Percentiles rank a stretch among this genome's conserved stretches.
phyloP scores from a whole-genome alignment of 2,113 vertebrate species.

The Dissostichus mawsoni region DNA sequence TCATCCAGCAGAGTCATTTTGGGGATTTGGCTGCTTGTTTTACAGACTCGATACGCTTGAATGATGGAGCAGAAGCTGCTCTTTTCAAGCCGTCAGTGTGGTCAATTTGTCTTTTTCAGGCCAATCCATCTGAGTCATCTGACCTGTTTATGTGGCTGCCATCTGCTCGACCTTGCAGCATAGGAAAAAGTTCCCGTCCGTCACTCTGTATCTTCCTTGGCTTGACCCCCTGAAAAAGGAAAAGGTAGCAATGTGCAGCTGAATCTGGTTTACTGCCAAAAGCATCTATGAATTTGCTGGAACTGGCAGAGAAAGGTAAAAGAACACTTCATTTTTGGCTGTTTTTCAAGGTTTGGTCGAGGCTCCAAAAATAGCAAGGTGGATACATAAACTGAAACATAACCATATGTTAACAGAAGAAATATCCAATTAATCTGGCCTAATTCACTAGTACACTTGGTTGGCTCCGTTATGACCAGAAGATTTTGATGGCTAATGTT shows the following conservation, averaged over 20 bases:
- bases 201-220: slow-evolving; percentile 8
- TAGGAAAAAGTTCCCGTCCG: slow-evolving; percentile 14
- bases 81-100: background rate
- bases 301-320: slow-evolving; percentile 7
- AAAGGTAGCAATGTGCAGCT: slow-evolving; percentile 40
- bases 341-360: background rate
- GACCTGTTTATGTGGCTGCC: slow-evolving; percentile 58
- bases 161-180: slow-evolving; percentile 61
- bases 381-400: too few species aligned
- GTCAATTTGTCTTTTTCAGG: slow-evolving; percentile 31
- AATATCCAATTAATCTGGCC: too few species aligned
- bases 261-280: slow-evolving; percentile 23
- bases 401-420: too few species aligned
- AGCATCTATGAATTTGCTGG: slow-evolving; percentile 12
- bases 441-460: too few species aligned
- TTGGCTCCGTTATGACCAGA: too few species aligned
- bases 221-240: slow-evolving; percentile 26
- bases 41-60: slow-evolving; percentile 22
- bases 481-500: too few species aligned
- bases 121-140: slow-evolving; percentile 12
- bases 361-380: background rate
- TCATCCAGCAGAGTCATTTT: slow-evolving; percentile 32
- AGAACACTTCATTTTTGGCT: background rate
- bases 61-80: slow-evolving; percentile 31
- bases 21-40: slow-evolving; percentile 45